Percentiles rank a stretch among this genome's conserved stretches.
These are phyloP conservation scores for Bombus confusus DNA, from an alignment of 1,140 invertebrate species.

Conservation along the genomic window DNA sequence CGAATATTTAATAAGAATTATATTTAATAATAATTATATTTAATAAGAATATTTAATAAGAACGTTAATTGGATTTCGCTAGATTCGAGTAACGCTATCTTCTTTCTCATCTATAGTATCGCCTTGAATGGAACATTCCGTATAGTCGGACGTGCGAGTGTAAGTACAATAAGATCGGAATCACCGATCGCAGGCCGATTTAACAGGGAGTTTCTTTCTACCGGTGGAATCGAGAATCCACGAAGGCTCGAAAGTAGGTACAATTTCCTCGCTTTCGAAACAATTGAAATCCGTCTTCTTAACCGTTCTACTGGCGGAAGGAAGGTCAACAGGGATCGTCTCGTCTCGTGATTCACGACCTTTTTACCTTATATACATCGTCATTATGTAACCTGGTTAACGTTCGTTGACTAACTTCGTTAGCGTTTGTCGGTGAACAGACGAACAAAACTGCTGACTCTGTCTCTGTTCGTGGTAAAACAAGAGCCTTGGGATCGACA, in stretches of 20 bases:
- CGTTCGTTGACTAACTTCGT: conserved; percentile 67
- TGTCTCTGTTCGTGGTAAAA: neutral
- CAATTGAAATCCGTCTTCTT: conserved; percentile 33
- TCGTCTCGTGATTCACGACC: conserved; percentile 61
- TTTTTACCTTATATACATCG: conserved; percentile 61
- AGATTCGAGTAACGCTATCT: too few relatives aligned
- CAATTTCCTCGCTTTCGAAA: neutral
- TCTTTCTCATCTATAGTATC: neutral
- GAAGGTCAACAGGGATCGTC: conserved; percentile 15
- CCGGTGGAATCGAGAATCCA: neutral
- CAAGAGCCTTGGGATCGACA: conserved; percentile 62
- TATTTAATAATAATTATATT: too few relatives aligned
- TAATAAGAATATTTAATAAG: too few relatives aligned
- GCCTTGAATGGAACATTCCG: neutral
- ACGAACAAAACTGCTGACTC: conserved; percentile 4
- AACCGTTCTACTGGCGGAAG: conserved; percentile 16
- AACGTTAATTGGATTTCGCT: too few relatives aligned
- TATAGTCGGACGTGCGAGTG: neutral
- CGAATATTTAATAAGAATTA: too few relatives aligned
- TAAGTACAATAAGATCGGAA: neutral
- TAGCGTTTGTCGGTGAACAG: conserved; percentile 46
- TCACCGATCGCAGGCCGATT: neutral
- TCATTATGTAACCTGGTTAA: conserved; percentile 66
- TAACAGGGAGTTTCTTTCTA: neutral
- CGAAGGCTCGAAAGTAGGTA: neutral